These are phyloP conservation scores for Pocillopora verrucosa DNA, from an alignment of 64 coral and sea anemone species.

Conservation along the genomic window DNA sequence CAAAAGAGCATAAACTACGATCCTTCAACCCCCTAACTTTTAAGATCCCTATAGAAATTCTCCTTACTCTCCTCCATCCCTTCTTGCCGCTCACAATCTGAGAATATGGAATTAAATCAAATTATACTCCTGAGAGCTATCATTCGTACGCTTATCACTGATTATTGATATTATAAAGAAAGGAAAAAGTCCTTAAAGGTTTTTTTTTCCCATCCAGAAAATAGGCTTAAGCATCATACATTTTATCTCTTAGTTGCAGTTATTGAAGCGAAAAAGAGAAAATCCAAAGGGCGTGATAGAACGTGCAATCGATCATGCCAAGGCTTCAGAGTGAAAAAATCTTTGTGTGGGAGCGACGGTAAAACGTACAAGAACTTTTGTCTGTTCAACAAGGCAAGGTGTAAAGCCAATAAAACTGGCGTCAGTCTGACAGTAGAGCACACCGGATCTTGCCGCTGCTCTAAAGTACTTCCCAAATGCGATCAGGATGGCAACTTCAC, in stretches of 20 bases:
- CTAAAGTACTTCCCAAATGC: constrained; percentile 8
- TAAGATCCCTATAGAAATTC: no score
- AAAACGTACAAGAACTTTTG: constrained; percentile 67
- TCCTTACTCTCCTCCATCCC: no score
- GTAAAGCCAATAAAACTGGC: constrained; percentile 46
- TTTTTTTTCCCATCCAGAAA: background rate
- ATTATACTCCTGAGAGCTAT: no score
- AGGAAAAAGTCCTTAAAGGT: background rate
- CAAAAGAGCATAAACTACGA: no score
- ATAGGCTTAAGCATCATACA: background rate
- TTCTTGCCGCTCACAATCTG: no score
- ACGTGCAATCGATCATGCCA: constrained; percentile 25
- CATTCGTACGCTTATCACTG: no score
- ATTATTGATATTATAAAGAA: no score
- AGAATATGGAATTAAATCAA: no score
- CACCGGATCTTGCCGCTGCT: constrained; percentile 57
- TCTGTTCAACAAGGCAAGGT: constrained; percentile 67
- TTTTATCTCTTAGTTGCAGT: background rate
- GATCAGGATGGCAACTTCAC: constrained; percentile 22
- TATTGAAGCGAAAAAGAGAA: constrained; percentile 15
- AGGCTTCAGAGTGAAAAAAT: background rate
- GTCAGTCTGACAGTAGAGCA: constrained; percentile 32
- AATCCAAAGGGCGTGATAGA: background rate
- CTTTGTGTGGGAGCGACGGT: constrained; percentile 76
- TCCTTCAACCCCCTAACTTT: no score